Evolutionary conservation across 2,888 invertebrate genomes (phyloP), one percentile per base, ranked within the genome.

Genomic region (Spialia ferax): DNA sequence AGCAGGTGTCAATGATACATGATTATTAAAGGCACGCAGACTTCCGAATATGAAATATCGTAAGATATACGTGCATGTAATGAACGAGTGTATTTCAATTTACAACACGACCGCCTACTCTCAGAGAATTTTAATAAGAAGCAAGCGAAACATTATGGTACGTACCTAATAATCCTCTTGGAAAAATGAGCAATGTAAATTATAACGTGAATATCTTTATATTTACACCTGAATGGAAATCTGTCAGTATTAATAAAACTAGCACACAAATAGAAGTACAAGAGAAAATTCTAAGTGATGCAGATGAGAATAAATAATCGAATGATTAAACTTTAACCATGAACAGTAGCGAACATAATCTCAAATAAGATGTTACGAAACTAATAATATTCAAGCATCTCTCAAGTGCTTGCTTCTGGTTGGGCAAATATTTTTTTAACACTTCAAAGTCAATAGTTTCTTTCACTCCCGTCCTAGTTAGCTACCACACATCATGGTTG

Each of bases 381-480:
- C 57, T 50, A 57, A 50, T 35, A 35, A 57, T 50, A 64, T 64
- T 64, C 64, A 64, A 64, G 57, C 48, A 38, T 42, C 22, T 45
- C 63, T 56, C 64, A 64, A 64, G 64, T 64, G 64, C 15, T 64
- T 48, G 64, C 64, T 64, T 64, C 64, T 64, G 64, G 64, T 48
- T 32, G 8, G 22, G 56, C 57, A 64, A 64, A 64, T 64, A 64
- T 64, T 64, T 64, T 64, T 64, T 64, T 57, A 64, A 57, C 64
- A 57, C 64, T 64, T 56, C 45, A 60, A 32, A 56, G 48, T 64
- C 64, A 64, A 64, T 57, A 64, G 64, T 64, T 57, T 64, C 64
- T 64, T 64, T 64, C 64, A 64, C 64, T 48, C 35, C 35, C 56
- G 64, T 35, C 64, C 64, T 18, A 64, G 57, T 64, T 64, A 64